A percentile compares a stretch with the other conserved stretches of the same genome.
phyloP scores from a whole-genome alignment of 2,888 invertebrate species.

The Tetranychus truncatus region DNA sequence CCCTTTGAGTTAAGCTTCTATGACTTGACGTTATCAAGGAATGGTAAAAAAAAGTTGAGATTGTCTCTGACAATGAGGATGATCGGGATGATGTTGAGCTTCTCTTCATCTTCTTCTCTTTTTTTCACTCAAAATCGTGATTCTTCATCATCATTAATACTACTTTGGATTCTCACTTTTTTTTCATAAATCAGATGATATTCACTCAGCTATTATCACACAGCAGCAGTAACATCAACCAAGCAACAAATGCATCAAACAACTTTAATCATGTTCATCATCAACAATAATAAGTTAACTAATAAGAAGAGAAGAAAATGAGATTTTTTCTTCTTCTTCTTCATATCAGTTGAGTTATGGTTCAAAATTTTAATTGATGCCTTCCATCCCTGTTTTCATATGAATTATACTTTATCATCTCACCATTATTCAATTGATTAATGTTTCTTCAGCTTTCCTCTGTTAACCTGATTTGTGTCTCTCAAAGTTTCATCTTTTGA shows the following conservation, averaged over 20 bases:
- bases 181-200: background rate
- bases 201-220: background rate
- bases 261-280: background rate
- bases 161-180: background rate
- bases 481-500: no score
- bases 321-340: background rate
- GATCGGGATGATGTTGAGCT: background rate
- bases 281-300: background rate
- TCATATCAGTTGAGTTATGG: background rate
- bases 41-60: background rate
- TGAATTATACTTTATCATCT: no score
- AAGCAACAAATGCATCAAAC: background rate
- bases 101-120: background rate
- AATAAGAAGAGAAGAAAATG: constrained; percentile 2
- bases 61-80: background rate
- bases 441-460: no score
- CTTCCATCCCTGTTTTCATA: no score
- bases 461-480: no score
- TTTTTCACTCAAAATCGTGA: background rate
- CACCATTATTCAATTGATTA: no score
- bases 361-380: background rate
- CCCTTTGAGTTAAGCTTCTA: background rate
- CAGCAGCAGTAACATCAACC: background rate
- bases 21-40: background rate
- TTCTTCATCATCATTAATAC: background rate